phyloP scores from a whole-genome alignment of 2,888 invertebrate genomes.

The Lypha dubia region DNA sequence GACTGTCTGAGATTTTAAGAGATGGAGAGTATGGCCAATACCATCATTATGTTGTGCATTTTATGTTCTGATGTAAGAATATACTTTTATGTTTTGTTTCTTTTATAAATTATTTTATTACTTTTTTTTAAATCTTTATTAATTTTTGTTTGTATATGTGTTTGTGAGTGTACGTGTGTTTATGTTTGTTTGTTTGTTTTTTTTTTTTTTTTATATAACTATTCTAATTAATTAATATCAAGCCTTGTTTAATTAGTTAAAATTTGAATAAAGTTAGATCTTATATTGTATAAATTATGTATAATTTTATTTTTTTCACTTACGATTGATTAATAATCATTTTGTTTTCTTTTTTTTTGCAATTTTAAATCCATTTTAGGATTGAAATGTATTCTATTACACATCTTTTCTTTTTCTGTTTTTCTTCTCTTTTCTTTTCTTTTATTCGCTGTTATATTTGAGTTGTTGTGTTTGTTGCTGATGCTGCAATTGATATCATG shows the following conservation, averaged over 20 bases:
- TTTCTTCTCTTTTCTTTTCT: too few relatives aligned
- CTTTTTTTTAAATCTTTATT: constrained; percentile 61
- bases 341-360: constrained; percentile 32
- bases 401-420: too few relatives aligned
- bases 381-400: constrained; percentile 36
- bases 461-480: constrained; percentile 73
- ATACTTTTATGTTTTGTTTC: constrained; percentile 20
- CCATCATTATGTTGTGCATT: constrained; percentile 39
- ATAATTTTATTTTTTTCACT: constrained; percentile 62
- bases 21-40: constrained; percentile 27
- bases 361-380: constrained; percentile 42
- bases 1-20: background rate
- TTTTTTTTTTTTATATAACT: constrained; percentile 21
- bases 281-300: constrained; percentile 44
- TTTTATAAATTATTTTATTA: constrained; percentile 44
- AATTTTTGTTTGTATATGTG: constrained; percentile 26
- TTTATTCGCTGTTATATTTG: constrained; percentile 71
- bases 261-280: constrained; percentile 61
- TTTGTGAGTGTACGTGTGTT: constrained; percentile 11
- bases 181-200: too few relatives aligned
- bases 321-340: constrained; percentile 55
- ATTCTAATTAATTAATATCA: constrained; percentile 66
- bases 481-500: constrained; percentile 82
- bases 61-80: too few relatives aligned
- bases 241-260: constrained; percentile 67